Conservation (phyloP, 1,140 invertebrate genomes). For the Scaptomyza hsui region DNA sequence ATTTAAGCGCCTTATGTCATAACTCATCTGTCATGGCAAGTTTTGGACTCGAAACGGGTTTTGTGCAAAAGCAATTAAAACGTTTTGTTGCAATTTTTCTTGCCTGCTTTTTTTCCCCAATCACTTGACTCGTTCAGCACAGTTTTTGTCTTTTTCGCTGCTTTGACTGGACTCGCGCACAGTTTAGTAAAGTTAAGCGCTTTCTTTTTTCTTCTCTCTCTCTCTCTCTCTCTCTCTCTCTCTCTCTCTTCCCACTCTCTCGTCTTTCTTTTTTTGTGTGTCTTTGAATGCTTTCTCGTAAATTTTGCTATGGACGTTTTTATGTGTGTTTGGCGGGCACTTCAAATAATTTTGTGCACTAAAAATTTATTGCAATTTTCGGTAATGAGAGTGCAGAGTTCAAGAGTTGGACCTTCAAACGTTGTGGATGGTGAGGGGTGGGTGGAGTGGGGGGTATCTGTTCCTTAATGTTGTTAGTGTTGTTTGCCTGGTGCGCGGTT, state of each 20-base stretch:
- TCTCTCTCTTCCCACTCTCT: too few species aligned
- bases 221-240: too few species aligned
- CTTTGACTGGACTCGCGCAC: slow-evolving; percentile 2
- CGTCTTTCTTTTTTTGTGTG: slow-evolving; percentile 75
- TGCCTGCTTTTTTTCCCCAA: slow-evolving; percentile 31
- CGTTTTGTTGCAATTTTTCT: slow-evolving; percentile 45
- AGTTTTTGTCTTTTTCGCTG: neutral
- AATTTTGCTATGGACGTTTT: slow-evolving; percentile 74
- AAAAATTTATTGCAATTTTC: slow-evolving; percentile 82
- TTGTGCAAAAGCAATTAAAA: slow-evolving; percentile 73
- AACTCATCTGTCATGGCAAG: slow-evolving; percentile 41
- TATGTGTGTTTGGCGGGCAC: slow-evolving; percentile 75
- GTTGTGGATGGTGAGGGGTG: neutral
- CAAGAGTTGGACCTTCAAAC: slow-evolving; percentile 7
- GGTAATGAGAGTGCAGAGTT: slow-evolving; percentile 74
- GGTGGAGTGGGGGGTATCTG: slow-evolving; percentile 20
- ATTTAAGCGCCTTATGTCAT: slow-evolving; percentile 28
- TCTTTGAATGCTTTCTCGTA: slow-evolving; percentile 59
- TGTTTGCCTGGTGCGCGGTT: slow-evolving; percentile 70
- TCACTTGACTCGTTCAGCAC: slow-evolving; percentile 28
- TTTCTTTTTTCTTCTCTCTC: slow-evolving; percentile 46
- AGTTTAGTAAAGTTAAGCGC: slow-evolving; percentile 65
- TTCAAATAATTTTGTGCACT: slow-evolving; percentile 77
- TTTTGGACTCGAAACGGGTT: slow-evolving; percentile 2
- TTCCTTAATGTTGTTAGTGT: slow-evolving; percentile 75